Evolutionary conservation across 2,797 vertebrate species (phyloP).

Genomic region (Myiotriccus ornatus): DNA sequence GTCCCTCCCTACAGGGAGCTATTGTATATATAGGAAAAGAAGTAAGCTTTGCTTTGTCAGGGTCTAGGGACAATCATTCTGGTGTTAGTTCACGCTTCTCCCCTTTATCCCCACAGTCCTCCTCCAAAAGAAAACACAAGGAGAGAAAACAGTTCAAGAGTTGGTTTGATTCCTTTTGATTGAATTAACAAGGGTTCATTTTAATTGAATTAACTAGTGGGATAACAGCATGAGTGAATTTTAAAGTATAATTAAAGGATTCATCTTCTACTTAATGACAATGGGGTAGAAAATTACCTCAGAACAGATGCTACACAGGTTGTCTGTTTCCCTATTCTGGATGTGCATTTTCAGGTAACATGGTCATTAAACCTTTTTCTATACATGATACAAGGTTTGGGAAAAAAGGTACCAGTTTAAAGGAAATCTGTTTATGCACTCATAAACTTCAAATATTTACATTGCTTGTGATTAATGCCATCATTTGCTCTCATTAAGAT

Average conservation of each 20-base stretch:
- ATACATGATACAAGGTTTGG: neutral
- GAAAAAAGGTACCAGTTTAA: neutral
- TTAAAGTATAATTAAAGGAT: constrained; percentile 45
- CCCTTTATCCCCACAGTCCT: neutral
- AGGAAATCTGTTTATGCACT: neutral
- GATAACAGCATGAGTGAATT: constrained; percentile 7
- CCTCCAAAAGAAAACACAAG: neutral
- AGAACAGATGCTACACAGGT: neutral
- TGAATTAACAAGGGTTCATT: constrained; percentile 38
- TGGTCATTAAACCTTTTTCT: neutral
- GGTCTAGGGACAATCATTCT: neutral
- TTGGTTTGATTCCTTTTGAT: constrained; percentile 30
- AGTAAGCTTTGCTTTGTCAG: neutral
- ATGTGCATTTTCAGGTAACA: constrained; percentile 29
- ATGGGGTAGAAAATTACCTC: constrained; percentile 30
- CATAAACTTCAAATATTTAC: neutral
- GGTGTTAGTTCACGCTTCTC: neutral
- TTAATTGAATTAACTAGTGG: constrained; percentile 40
- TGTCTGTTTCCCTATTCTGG: neutral
- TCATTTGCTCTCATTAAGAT: neutral
- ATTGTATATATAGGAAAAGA: neutral
- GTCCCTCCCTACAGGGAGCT: neutral
- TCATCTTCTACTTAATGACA: constrained; percentile 32
- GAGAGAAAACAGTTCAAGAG: neutral
- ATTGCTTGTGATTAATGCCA: neutral